These are phyloP conservation scores for Platerodrilus igneus DNA, from an alignment of 2,888 invertebrate genomes.

Conservation along the genomic window DNA sequence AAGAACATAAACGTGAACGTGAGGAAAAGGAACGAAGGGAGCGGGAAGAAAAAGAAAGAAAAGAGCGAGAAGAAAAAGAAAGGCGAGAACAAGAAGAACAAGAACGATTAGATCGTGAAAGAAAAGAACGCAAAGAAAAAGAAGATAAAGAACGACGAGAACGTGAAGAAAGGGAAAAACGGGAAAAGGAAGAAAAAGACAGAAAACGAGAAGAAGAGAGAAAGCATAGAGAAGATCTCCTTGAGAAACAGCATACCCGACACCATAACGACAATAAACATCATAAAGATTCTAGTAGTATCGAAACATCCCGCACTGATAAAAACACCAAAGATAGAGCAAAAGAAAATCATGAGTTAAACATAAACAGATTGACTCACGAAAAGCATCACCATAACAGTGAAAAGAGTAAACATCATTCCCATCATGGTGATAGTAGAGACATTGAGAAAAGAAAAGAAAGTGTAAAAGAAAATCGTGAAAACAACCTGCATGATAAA, in stretches of 20 bases:
- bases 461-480: constrained; percentile 48
- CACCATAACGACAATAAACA: constrained; percentile 47
- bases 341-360: constrained; percentile 27
- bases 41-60: constrained; percentile 46
- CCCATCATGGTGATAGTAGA: too few species aligned
- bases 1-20: constrained; percentile 42
- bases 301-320: constrained; percentile 41
- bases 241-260: constrained; percentile 46
- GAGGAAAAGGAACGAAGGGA: constrained; percentile 49
- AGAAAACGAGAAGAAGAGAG: constrained; percentile 24
- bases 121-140: constrained; percentile 41
- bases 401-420: constrained; percentile 39
- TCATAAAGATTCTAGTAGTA: constrained; percentile 41
- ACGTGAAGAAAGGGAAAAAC: constrained; percentile 25
- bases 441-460: constrained; percentile 48
- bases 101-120: constrained; percentile 42
- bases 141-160: constrained; percentile 28
- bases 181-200: constrained; percentile 31
- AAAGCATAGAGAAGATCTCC: constrained; percentile 34
- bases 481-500: constrained; percentile 53
- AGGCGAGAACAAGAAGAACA: constrained; percentile 43
- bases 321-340: constrained; percentile 49
- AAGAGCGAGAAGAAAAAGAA: constrained; percentile 49
- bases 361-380: constrained; percentile 29
- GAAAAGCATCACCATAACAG: constrained; percentile 26